A percentile compares a stretch with the other conserved stretches of the same genome.
phyloP scores from a whole-genome alignment of 1,140 invertebrate genomes.

The Calliphora vicina region DNA sequence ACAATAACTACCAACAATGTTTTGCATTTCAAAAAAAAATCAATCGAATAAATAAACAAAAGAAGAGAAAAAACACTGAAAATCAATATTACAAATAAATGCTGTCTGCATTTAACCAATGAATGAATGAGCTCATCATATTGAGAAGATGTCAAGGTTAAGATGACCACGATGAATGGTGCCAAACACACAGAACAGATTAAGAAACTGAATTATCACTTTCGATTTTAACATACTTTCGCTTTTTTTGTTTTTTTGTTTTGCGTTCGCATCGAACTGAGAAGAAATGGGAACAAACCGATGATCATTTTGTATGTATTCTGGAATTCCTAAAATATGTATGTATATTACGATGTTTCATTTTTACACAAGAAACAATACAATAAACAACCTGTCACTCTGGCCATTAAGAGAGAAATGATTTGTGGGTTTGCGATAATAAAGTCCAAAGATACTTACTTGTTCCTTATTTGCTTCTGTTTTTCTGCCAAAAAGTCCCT shows the following conservation, averaged over 20 bases:
- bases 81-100: neutral
- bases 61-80: neutral
- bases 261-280: neutral
- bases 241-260: neutral
- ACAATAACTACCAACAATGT: neutral
- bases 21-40: neutral
- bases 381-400: neutral
- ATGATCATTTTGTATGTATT: no score
- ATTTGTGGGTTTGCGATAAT: no score
- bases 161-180: neutral
- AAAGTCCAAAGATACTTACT: no score
- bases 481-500: neutral
- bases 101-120: neutral
- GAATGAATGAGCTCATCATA: neutral
- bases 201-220: neutral
- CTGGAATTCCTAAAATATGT: no score
- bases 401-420: no score
- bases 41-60: neutral
- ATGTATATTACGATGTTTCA: no score
- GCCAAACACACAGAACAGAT: neutral
- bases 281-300: neutral
- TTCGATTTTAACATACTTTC: neutral
- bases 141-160: neutral
- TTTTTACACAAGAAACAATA: neutral
- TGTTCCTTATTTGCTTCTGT: neutral